phyloP scores from a whole-genome alignment of 2,888 invertebrate genomes.

The Xiphydria camelus region DNA sequence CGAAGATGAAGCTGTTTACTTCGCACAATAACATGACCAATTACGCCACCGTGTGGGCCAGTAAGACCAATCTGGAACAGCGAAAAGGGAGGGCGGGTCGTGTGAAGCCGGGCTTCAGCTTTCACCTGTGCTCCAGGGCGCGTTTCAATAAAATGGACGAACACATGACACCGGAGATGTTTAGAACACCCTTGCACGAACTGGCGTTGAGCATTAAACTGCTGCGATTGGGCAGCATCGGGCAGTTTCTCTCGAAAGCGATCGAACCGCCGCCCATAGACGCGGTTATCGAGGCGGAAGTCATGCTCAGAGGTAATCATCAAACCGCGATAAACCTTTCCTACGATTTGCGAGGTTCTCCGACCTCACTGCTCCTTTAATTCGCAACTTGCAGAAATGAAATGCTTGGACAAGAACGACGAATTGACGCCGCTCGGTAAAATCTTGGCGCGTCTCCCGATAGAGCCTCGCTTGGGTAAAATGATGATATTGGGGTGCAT shows the following conservation, averaged over 20 bases:
- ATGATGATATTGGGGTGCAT: conserved; percentile 96
- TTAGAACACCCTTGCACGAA: conserved; percentile 95
- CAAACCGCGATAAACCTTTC: not conserved
- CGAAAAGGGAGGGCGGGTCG: conserved; percentile 94
- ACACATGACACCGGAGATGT: conserved; percentile 96
- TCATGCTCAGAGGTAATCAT: conserved; percentile 61
- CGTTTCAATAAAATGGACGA: conserved; percentile 77
- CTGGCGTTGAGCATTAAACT: conserved; percentile 89
- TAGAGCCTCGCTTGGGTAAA: conserved; percentile 95
- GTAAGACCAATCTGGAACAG: conserved; percentile 92
- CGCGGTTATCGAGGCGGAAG: conserved; percentile 97
- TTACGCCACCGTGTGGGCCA: conserved; percentile 96
- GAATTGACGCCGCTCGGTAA: conserved; percentile 91
- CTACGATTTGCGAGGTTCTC: not conserved
- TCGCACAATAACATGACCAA: conserved; percentile 99
- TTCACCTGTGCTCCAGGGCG: conserved; percentile 84
- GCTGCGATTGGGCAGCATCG: conserved; percentile 86
- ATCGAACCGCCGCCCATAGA: conserved; percentile 97
- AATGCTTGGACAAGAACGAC: conserved; percentile 84
- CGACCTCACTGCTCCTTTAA: conserved; percentile 11
- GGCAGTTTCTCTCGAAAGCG: conserved; percentile 92
- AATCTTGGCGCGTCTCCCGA: conserved; percentile 91
- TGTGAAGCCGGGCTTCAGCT: conserved; percentile 91
- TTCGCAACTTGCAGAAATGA: conserved; percentile 70
- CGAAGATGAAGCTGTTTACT: conserved; percentile 96